Evolutionary conservation across 2,797 vertebrate species (phyloP), one percentile per base, ranked within the genome.

Genomic region (Alca torda): DNA sequence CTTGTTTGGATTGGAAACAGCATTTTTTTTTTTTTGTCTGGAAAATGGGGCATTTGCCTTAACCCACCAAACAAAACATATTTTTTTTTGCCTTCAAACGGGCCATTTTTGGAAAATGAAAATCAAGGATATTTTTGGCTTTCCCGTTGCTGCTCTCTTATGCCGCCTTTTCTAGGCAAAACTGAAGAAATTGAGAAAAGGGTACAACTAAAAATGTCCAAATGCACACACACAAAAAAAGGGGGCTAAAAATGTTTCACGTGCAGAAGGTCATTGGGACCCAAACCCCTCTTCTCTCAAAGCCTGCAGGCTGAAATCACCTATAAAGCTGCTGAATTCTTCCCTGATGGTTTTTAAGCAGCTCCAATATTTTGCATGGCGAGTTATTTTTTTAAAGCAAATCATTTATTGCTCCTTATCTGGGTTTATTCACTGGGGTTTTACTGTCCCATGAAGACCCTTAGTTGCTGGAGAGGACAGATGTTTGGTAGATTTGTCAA

Each of bases 31-130:
- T 45, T n/a, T 30, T n/a, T 9, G 33, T 50, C 19, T 35, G n/a
- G 31, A 35, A 91, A 95, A 87, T 8, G 31, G 39, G 53, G n/a
- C 21, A 68, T 89, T 92, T 93, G 45, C 30, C 39, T 91, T 74
- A 93, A 84, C 59, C 74, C 35, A 82, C 59, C 39, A 78, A 94
- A 80, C 16, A 61, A 90, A 91, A 48, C 11, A 4, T 61, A 10
- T 25, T 33, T 51, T 43, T 63, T 67, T 63, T 61, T 3, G 1
- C 18, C 30, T 93, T 56, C 60, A 63, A 87, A 90, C 39, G 8
- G 25, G 6, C 87, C 89, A 83, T 95, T 93, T 97, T 96, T 84
- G 72, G 91, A 92, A 78, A 89, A 89, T 26, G 8, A 93, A 96
- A 93, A 95, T 90, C 63, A 56, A 41, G 48, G 74, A 23, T 95